Evolutionary conservation across 2,113 vertebrate genomes (phyloP).

Genomic region (Chaetorhynchus papuensis): DNA sequence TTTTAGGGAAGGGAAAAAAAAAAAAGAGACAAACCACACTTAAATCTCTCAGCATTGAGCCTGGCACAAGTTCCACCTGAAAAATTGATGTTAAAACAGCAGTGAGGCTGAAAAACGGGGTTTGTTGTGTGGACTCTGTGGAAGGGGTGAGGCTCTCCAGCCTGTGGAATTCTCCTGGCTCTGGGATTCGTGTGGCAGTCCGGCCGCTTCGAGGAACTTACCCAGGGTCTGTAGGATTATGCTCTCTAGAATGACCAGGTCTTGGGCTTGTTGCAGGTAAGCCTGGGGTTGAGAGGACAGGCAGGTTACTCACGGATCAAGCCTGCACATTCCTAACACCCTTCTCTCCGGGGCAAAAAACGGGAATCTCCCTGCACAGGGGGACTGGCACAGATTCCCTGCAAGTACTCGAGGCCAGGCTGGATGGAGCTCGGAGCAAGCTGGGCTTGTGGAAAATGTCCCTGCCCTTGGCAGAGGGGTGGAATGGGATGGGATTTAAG

Average conservation of each 20-base stretch:
- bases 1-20: too few relatives aligned
- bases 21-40: neutral
- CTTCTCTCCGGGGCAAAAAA: neutral
- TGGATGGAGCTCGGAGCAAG: neutral
- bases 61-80: neutral
- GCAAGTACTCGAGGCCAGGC: neutral
- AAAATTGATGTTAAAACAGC: neutral
- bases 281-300: slow-evolving; percentile 91
- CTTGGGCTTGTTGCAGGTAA: slow-evolving; percentile 99
- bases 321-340: slow-evolving; percentile 45
- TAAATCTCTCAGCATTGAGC: neutral
- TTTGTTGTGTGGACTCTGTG: slow-evolving; percentile 27
- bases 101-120: neutral
- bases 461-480: neutral
- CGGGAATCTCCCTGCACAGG: neutral
- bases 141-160: slow-evolving; percentile 53
- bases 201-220: slow-evolving; percentile 82
- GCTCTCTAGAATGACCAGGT: slow-evolving; percentile 99
- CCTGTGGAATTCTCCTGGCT: neutral
- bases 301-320: slow-evolving; percentile 81
- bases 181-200: slow-evolving; percentile 62
- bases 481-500: neutral
- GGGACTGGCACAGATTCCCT: neutral
- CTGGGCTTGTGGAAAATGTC: neutral
- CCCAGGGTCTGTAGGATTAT: slow-evolving; percentile 99